Evolutionary conservation across 2,113 vertebrate genomes (phyloP).

Genomic region (Setophaga petechia): DNA sequence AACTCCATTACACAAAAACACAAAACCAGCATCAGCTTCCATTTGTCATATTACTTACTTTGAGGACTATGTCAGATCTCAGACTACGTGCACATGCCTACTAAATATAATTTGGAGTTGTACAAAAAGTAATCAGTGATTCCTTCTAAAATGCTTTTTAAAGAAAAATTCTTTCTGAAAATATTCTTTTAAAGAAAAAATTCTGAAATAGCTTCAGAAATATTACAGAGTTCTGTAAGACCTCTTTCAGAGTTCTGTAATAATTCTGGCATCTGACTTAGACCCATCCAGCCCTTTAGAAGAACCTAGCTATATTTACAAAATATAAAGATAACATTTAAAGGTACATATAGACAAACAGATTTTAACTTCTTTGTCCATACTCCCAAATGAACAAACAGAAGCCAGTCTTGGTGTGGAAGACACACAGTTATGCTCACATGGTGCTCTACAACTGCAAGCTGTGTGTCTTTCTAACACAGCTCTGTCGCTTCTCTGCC

Average conservation of each 20-base stretch:
- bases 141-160: not conserved
- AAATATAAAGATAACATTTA: not conserved
- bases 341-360: not conserved
- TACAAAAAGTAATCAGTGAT: not conserved
- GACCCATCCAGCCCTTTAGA: not conserved
- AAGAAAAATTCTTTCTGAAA: not conserved
- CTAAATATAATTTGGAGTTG: conserved; percentile 43
- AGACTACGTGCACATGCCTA: conserved; percentile 21
- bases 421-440: not conserved
- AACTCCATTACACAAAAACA: conserved; percentile 60
- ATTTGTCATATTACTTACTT: conserved; percentile 66
- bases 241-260: not conserved
- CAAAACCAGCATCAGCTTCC: conserved; percentile 61
- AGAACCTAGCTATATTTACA: not conserved
- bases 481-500: not conserved
- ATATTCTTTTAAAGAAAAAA: not conserved
- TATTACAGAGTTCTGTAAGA: not conserved
- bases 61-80: conserved; percentile 34
- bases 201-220: not conserved
- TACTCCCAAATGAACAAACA: not conserved
- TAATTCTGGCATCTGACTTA: not conserved
- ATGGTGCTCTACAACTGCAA: fast-evolving
- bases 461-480: not conserved
- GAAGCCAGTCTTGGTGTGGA: not conserved
- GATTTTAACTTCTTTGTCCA: not conserved